A percentile compares a stretch with the other conserved stretches of the same genome.
Evolutionary conservation across 2,888 invertebrate genomes (phyloP).

Genomic region (Rotaria magnacalcarata): DNA sequence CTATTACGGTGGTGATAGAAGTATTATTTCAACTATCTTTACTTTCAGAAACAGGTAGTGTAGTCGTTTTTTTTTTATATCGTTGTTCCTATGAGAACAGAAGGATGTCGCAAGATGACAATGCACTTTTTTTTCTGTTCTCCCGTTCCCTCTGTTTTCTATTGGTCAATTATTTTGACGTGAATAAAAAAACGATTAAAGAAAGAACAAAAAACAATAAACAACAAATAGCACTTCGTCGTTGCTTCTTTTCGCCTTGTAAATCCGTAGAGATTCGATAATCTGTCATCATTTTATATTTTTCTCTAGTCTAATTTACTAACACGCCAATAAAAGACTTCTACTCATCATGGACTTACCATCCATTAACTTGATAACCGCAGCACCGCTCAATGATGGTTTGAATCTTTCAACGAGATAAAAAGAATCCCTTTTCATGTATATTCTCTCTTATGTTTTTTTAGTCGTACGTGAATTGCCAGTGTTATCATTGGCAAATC

Average conservation of each 20-base stretch:
- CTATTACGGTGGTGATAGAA: too few species aligned
- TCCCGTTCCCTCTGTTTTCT: background rate
- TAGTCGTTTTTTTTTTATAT: too few species aligned
- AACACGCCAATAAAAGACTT: background rate
- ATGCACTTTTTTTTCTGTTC: background rate
- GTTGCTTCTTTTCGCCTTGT: conserved; percentile 27
- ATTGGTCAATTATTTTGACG: background rate
- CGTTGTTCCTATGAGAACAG: background rate
- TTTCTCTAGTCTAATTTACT: background rate
- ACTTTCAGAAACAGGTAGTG: too few species aligned
- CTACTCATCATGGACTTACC: background rate
- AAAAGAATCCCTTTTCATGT: background rate
- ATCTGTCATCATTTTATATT: background rate
- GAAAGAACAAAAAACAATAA: conserved; percentile 6
- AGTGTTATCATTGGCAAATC: conserved; percentile 12
- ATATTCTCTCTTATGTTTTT: background rate
- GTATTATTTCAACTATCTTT: too few species aligned
- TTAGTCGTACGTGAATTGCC: conserved; percentile 20
- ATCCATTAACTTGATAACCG: background rate
- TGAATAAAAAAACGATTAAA: conserved; percentile 1
- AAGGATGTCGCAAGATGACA: background rate
- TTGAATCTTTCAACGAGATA: background rate
- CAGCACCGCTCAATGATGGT: conserved; percentile 24
- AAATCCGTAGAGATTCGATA: background rate
- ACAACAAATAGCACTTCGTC: background rate